phyloP scores from a whole-genome alignment of 2,113 vertebrate genomes.

The Formicarius rufipectus region DNA sequence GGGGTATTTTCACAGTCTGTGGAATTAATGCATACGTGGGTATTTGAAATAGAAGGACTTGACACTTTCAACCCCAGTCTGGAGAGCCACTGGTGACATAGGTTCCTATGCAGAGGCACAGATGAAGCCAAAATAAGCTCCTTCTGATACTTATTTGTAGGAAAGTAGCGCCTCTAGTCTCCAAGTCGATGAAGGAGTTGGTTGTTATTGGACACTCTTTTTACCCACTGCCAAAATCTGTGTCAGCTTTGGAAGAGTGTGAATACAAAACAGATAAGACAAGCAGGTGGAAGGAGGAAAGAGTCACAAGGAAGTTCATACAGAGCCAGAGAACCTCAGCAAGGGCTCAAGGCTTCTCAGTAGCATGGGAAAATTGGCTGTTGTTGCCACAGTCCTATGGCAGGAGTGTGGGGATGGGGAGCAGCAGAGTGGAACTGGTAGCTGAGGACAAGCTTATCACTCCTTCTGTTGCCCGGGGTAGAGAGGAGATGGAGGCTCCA shows the following conservation, averaged over 20 bases:
- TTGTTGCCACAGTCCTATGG: background rate
- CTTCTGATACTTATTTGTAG: constrained; percentile 12
- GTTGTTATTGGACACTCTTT: background rate
- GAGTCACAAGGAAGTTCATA: background rate
- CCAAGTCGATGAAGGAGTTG: background rate
- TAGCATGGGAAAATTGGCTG: background rate
- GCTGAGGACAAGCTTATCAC: background rate
- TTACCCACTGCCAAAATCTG: background rate
- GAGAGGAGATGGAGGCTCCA: background rate
- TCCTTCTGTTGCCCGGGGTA: background rate
- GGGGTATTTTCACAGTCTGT: constrained; percentile 39
- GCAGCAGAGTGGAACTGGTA: background rate
- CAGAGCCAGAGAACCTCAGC: background rate
- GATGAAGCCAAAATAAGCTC: background rate
- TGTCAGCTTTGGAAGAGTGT: background rate
- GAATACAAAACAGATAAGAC: background rate
- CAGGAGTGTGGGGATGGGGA: background rate
- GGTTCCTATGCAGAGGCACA: constrained; percentile 20
- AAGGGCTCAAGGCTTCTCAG: background rate
- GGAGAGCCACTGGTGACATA: background rate
- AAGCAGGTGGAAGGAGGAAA: background rate
- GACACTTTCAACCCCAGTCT: constrained; percentile 3
- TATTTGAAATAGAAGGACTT: constrained; percentile 35
- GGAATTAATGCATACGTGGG: constrained; percentile 4
- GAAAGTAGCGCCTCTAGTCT: background rate